Conservation (phyloP, 2,888 invertebrate species). For the Spicauda simplicius region DNA sequence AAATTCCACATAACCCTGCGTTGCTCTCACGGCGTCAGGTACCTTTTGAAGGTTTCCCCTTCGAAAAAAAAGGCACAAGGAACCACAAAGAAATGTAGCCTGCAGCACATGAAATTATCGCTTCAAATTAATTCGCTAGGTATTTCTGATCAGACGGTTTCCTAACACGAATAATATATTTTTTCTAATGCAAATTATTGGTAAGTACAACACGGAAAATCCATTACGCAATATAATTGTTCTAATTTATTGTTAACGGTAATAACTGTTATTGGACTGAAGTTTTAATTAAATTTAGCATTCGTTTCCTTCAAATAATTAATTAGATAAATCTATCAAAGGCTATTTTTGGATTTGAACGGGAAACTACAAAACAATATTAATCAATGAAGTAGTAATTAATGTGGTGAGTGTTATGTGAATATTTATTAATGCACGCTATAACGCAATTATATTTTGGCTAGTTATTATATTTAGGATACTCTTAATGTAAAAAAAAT, state of each 20-base stretch:
- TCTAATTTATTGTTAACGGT: slow-evolving; percentile 11
- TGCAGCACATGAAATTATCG: too few relatives aligned
- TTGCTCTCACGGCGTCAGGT: too few relatives aligned
- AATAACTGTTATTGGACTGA: slow-evolving; percentile 1
- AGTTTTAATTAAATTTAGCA: slow-evolving; percentile 2
- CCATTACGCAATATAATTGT: slow-evolving; percentile 20
- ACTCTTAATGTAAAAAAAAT: too few relatives aligned
- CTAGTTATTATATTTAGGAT: too few relatives aligned
- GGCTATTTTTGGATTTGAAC: neutral
- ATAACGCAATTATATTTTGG: too few relatives aligned
- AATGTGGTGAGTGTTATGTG: too few relatives aligned
- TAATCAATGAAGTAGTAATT: neutral
- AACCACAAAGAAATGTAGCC: too few relatives aligned
- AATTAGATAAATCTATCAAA: neutral
- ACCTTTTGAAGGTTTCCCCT: too few relatives aligned
- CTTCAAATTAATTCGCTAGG: neutral
- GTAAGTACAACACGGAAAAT: slow-evolving; percentile 13
- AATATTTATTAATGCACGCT: too few relatives aligned
- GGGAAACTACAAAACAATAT: neutral
- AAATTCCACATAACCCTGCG: too few relatives aligned
- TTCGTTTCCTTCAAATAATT: neutral
- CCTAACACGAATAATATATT: neutral
- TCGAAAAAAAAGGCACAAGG: too few relatives aligned
- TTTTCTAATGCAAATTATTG: slow-evolving; percentile 1
- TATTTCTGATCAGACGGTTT: neutral